phyloP scores from a whole-genome alignment of 2,888 invertebrate genomes.

The Lithophane ornitopus region DNA sequence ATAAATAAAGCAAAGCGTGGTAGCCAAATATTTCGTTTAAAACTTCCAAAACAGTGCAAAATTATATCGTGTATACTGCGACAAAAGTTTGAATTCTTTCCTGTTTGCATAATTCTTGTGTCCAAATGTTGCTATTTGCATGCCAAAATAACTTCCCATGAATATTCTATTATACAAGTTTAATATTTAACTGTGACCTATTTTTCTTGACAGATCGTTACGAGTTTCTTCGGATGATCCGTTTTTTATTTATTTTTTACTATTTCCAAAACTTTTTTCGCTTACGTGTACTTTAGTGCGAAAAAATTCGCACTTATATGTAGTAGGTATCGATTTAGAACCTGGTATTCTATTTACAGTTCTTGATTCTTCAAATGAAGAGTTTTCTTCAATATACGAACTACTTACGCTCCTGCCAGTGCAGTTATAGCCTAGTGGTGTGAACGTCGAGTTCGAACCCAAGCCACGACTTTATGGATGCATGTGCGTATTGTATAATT shows the following conservation, averaged over 20 bases:
- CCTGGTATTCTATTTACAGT: neutral
- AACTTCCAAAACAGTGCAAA: neutral
- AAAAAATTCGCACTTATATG: too few species aligned
- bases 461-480: too few species aligned
- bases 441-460: too few species aligned
- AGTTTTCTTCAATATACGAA: neutral
- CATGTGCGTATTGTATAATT: too few species aligned
- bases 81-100: slow-evolving; percentile 35
- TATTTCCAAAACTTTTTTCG: slow-evolving; percentile 7
- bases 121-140: slow-evolving; percentile 52
- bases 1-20: too few species aligned
- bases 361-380: neutral
- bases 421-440: neutral
- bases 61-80: slow-evolving; percentile 17
- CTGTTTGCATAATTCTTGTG: slow-evolving; percentile 45
- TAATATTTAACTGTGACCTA: slow-evolving; percentile 45
- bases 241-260: neutral
- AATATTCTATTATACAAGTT: slow-evolving; percentile 56
- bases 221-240: slow-evolving; percentile 4
- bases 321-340: neutral
- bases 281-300: too few species aligned
- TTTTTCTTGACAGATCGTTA: slow-evolving; percentile 43
- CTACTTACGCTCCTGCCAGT: neutral
- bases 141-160: slow-evolving; percentile 52
- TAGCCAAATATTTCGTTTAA: neutral